A percentile compares a stretch with the other conserved stretches of the same genome.
Conservation (phyloP, 37 sponge, comb jelly and placozoan genomes). For the Theonella swinhoei region DNA sequence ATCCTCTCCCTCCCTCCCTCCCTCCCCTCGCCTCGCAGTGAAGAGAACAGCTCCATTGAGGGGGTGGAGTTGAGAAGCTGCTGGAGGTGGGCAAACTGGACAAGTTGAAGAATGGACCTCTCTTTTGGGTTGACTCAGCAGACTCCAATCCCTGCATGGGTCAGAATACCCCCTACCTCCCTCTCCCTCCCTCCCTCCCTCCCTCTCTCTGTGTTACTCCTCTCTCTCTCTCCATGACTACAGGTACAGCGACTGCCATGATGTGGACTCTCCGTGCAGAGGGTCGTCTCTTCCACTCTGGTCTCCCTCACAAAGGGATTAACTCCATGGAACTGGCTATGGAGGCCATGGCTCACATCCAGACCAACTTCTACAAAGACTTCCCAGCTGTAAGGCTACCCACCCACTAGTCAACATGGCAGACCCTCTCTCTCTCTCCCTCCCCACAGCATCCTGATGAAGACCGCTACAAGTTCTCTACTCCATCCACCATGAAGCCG, state of each 20-base stretch:
- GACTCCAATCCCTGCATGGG: conserved; percentile 77
- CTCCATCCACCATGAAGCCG: conserved; percentile 71
- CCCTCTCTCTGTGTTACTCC: no score
- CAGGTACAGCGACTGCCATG: conserved; percentile 56
- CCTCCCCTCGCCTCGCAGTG: no score
- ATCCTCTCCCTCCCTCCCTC: no score
- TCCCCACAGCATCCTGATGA: conserved; percentile 38
- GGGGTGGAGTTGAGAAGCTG: conserved; percentile 78
- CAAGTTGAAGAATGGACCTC: conserved; percentile 61
- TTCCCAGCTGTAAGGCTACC: conserved; percentile 59
- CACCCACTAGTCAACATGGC: background rate
- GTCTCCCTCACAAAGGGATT: conserved; percentile 82
- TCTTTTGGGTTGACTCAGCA: conserved; percentile 80
- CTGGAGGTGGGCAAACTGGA: conserved; percentile 66
- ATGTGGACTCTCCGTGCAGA: conserved; percentile 70
- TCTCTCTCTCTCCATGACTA: no score
- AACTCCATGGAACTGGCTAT: conserved; percentile 71
- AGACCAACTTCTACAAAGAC: conserved; percentile 68
- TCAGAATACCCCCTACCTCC: background rate
- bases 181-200: no score
- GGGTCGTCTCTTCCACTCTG: conserved; percentile 83
- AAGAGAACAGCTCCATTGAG: no score
- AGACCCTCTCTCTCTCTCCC: background rate
- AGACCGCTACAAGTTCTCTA: conserved; percentile 36
- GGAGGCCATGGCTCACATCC: conserved; percentile 55